Evolutionary conservation across 2,888 invertebrate species (phyloP), one percentile per base, ranked within the genome.

Genomic region (Campaea margaritaria): DNA sequence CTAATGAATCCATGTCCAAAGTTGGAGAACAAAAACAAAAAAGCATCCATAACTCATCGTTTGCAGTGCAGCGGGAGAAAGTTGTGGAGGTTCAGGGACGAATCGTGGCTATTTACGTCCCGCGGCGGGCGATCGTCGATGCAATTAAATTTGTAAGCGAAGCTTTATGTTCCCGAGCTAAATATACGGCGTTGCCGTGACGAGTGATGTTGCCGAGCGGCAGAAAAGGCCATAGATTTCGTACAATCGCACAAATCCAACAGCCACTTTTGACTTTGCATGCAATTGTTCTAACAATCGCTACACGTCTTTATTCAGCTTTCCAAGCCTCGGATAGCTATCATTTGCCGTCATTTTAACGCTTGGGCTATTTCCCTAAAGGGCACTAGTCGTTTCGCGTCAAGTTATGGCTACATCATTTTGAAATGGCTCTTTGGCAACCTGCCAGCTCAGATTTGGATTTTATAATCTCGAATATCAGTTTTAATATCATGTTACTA

Each of bases 21-120:
- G 55, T 62, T 55, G 47, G 47, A 61, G 42, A 38, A 76, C 72
- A 73, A 79, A 81, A 79, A 80, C 77, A 78, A 80, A 80, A 72
- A 74, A 79, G 69, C 71, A 71, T 76, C 76, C n/a, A 73, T 77
- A 51, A 51, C 47, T 47, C 47, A 56, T 68, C 67, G 78, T 80
- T 78, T 72, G 70, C 74, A 73, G 65, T 76, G 76, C 76, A 74
- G 68, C 66, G 70, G 74, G 86, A 87, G 89, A 89, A 89, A 89
- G 90, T 89, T 87, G 85, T 83, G 68, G 86, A 87, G 89, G 91
- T 91, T 92, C 91, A 92, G 88, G 92, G 91, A 83, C 92, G 86
- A 78, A 76, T 76, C 74, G 81, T 75, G 76, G 87, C 86, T 91
- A 91, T 91, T 91, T 91, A 73, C 83, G 89, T 82, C 84, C 76